A percentile compares a stretch with the other conserved stretches of the same genome.
Conservation (phyloP, 2,113 vertebrate genomes). For the Platichthys stellatus region DNA sequence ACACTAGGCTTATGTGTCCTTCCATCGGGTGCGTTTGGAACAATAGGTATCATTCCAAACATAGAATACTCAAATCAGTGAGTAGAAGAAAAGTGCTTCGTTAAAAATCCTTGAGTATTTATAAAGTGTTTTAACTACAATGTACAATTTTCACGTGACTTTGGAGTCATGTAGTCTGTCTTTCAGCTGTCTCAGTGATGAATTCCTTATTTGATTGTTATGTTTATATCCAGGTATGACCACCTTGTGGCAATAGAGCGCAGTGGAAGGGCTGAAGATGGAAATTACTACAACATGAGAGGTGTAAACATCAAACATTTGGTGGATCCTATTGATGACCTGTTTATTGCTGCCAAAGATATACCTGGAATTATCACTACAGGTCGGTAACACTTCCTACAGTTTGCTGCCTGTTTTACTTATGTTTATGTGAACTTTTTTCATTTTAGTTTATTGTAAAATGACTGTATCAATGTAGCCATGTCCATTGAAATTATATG, state of each 20-base stretch:
- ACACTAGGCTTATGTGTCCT: not conserved
- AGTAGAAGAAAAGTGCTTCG: not conserved
- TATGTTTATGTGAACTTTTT: not conserved
- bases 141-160: too few relatives aligned
- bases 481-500: too few relatives aligned
- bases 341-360: slow-evolving; percentile 83
- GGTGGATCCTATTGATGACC: slow-evolving; percentile 87
- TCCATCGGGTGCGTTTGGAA: not conserved
- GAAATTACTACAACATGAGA: slow-evolving; percentile 89
- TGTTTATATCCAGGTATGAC: slow-evolving; percentile 80
- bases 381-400: slow-evolving; percentile 16
- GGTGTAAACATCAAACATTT: slow-evolving; percentile 87
- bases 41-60: not conserved
- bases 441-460: too few relatives aligned
- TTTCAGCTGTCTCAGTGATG: too few relatives aligned
- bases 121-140: too few relatives aligned
- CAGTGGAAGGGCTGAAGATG: slow-evolving; percentile 85
- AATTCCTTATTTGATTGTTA: too few relatives aligned
- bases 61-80: not conserved
- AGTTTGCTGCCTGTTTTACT: too few relatives aligned
- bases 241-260: slow-evolving; percentile 90
- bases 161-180: too few relatives aligned
- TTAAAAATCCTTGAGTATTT: not conserved
- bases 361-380: slow-evolving; percentile 82
- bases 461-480: too few relatives aligned